Conservation (phyloP, 2,888 invertebrate genomes). For the Crepidodera aurea region DNA sequence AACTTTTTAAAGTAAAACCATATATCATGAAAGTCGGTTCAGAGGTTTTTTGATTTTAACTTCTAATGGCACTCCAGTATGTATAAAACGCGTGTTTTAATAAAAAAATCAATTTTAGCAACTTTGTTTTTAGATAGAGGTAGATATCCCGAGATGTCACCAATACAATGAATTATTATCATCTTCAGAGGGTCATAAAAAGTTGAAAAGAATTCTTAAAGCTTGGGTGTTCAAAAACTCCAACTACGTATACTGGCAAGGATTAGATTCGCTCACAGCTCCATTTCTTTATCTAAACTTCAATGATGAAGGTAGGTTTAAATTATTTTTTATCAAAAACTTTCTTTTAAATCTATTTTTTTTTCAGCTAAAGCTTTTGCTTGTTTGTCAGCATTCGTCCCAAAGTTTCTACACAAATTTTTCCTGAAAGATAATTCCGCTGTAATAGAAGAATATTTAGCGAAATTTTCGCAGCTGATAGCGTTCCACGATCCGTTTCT, state of each 20-base stretch:
- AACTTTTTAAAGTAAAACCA: no score
- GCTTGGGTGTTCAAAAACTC: slow-evolving; percentile 96
- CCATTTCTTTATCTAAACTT: slow-evolving; percentile 97
- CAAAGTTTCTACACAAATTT: slow-evolving; percentile 95
- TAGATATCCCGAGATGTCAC: slow-evolving; percentile 98
- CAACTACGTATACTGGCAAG: slow-evolving; percentile 99
- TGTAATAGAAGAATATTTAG: slow-evolving; percentile 96
- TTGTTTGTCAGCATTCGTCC: slow-evolving; percentile 93
- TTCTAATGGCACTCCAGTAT: no score
- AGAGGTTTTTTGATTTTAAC: no score
- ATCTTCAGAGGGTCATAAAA: slow-evolving; percentile 90
- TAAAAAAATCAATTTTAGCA: no score
- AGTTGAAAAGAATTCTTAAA: slow-evolving; percentile 91
- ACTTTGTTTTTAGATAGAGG: slow-evolving; percentile 93
- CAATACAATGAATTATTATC: slow-evolving; percentile 97
- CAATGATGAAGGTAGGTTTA: slow-evolving; percentile 84
- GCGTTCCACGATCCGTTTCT: slow-evolving; percentile 94
- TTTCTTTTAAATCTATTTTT: not conserved
- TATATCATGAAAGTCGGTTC: no score
- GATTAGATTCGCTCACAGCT: slow-evolving; percentile 95
- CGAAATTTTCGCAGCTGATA: slow-evolving; percentile 95
- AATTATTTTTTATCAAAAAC: not conserved
- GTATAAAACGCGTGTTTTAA: no score
- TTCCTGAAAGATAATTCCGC: slow-evolving; percentile 96
- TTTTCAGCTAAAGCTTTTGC: slow-evolving; percentile 90